A percentile compares a stretch with the other conserved stretches of the same genome.
Conservation (phyloP, 2,797 vertebrate genomes). For the Halcyon badia region DNA sequence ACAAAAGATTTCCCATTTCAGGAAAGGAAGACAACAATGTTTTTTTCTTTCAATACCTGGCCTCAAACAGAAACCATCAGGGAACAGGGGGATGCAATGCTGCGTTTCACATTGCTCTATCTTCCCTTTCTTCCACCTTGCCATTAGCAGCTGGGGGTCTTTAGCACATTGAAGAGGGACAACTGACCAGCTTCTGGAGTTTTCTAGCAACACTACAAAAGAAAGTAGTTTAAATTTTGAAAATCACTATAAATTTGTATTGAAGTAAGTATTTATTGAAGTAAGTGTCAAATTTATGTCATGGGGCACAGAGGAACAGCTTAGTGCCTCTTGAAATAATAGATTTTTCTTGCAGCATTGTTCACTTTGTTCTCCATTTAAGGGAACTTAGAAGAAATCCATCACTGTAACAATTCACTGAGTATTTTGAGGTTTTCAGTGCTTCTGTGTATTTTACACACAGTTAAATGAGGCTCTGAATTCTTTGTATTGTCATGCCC, state of each 20-base stretch:
- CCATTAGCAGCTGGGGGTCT: background rate
- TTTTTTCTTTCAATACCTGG: background rate
- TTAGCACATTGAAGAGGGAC: background rate
- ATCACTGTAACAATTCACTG: background rate
- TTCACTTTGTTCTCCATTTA: background rate
- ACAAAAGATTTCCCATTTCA: background rate
- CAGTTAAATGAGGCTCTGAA: background rate
- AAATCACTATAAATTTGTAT: background rate
- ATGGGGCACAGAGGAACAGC: rapidly evolving
- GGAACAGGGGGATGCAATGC: background rate
- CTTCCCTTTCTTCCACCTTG: background rate
- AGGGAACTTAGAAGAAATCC: background rate
- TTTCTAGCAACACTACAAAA: background rate
- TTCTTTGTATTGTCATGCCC: background rate
- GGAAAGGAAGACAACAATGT: background rate
- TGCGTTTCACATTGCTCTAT: background rate
- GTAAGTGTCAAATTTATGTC: background rate
- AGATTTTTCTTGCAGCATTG: background rate
- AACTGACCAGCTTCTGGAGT: background rate
- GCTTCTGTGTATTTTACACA: background rate
- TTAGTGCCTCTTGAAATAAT: background rate
- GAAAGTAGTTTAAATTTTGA: background rate
- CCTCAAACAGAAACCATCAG: background rate
- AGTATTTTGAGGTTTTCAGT: background rate
- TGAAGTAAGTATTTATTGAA: background rate